These are phyloP conservation scores for Trachelus troglodyta DNA, from an alignment of 2,888 invertebrate genomes.

Conservation along the genomic window DNA sequence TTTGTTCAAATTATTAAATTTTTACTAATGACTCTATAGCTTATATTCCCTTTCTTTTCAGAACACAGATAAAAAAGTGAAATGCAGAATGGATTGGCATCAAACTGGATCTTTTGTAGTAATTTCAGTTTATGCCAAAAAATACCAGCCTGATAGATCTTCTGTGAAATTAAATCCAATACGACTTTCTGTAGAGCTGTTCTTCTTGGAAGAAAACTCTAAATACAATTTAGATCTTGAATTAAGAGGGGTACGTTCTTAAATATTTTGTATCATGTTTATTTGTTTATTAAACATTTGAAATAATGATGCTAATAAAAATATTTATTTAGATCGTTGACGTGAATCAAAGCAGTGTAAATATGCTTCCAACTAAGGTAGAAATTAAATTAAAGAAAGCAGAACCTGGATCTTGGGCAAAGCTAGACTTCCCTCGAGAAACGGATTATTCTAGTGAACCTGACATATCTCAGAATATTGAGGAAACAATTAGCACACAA, in stretches of 20 bases:
- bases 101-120: conserved; percentile 89
- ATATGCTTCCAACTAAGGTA: conserved; percentile 89
- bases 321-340: conserved; percentile 77
- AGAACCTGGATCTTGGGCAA: conserved; percentile 85
- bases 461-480: conserved; percentile 40
- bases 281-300: conserved; percentile 13
- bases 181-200: conserved; percentile 77
- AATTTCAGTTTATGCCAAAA: conserved; percentile 91
- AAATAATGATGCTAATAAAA: not conserved
- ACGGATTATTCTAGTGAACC: conserved; percentile 13
- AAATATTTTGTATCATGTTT: conserved; percentile 1
- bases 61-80: conserved; percentile 70
- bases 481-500: conserved; percentile 66
- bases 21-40: not conserved
- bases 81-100: conserved; percentile 95
- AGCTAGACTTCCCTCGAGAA: conserved; percentile 74
- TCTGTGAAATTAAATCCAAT: conserved; percentile 86
- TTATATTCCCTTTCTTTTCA: conserved; percentile 55
- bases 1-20: not conserved
- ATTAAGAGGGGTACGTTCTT: conserved; percentile 80
- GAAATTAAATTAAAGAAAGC: conserved; percentile 92
- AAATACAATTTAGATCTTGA: conserved; percentile 82
- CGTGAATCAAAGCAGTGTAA: conserved; percentile 77
- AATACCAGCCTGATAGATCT: conserved; percentile 83
- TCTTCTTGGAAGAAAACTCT: conserved; percentile 83